A percentile compares a stretch with the other conserved stretches of the same genome.
Evolutionary conservation across 37 sponge, comb jelly and placozoan genomes (phyloP).

Genomic region (Petrosia ficiformis): DNA sequence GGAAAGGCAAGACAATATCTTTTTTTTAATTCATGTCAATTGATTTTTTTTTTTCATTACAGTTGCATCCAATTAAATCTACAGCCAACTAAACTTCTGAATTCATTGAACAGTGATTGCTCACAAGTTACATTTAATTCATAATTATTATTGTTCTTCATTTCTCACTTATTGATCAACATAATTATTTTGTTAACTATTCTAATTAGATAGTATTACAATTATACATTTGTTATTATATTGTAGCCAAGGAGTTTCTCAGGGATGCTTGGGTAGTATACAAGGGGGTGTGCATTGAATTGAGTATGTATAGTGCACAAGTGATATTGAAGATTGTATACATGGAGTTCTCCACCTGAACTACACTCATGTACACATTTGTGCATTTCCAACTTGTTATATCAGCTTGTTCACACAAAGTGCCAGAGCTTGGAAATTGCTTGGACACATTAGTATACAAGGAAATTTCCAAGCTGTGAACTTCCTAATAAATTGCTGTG

Average conservation of each 20-base stretch:
- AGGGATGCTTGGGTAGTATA: background rate
- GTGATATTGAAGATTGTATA: background rate
- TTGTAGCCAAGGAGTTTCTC: background rate
- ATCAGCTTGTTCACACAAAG: background rate
- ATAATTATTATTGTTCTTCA: background rate
- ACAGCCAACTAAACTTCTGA: too few species aligned
- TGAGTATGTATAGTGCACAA: background rate
- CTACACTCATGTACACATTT: background rate
- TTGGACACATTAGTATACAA: background rate
- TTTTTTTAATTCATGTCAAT: too few species aligned
- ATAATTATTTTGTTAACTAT: background rate
- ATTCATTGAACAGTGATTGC: too few species aligned
- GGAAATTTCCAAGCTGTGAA: background rate
- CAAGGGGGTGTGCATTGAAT: background rate
- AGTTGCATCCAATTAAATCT: too few species aligned
- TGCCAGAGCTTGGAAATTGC: background rate
- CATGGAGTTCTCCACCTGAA: background rate
- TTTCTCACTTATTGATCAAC: background rate
- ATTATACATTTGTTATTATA: too few species aligned
- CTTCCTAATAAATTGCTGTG: background rate
- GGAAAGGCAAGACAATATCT: slow-evolving; percentile 1
- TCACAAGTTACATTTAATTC: background rate
- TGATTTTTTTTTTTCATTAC: too few species aligned
- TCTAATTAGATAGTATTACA: too few species aligned
- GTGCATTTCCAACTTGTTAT: background rate